Percentiles rank a stretch among this genome's conserved stretches.
Evolutionary conservation across 2,113 vertebrate species (phyloP).

Genomic region (Tamias sibiricus): DNA sequence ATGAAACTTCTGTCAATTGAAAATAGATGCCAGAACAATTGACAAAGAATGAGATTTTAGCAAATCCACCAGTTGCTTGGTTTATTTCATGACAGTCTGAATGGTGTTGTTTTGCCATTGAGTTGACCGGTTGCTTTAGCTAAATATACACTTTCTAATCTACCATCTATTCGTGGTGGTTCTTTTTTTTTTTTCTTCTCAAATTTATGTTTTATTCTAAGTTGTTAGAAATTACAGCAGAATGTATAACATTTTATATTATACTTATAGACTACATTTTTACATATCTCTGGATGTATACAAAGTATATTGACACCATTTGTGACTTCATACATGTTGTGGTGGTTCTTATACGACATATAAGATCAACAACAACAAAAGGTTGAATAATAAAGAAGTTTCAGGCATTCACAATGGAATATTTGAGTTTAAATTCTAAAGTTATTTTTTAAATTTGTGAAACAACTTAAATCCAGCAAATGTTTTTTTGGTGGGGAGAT

Average conservation of each 20-base stretch:
- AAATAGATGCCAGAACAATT: slow-evolving; percentile 2
- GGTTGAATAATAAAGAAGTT: slow-evolving; percentile 25
- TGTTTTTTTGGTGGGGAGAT: neutral
- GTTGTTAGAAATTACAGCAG: no score
- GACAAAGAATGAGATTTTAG: slow-evolving; percentile 48
- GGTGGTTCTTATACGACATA: slow-evolving; percentile 35
- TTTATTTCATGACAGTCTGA: slow-evolving; percentile 44
- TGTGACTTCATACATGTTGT: no score
- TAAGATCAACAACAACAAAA: neutral
- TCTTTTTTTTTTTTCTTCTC: no score
- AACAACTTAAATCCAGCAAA: slow-evolving; percentile 17
- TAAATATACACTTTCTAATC: slow-evolving; percentile 25
- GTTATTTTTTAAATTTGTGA: neutral
- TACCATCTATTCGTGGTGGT: neutral
- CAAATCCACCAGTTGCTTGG: slow-evolving; percentile 24
- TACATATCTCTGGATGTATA: no score
- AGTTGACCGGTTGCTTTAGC: slow-evolving; percentile 33
- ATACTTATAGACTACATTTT: no score
- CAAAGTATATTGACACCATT: no score
- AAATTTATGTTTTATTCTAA: no score
- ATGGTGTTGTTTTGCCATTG: slow-evolving; percentile 16
- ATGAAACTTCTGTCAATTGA: slow-evolving; percentile 27
- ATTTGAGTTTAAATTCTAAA: neutral
- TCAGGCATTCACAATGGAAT: slow-evolving; percentile 10
- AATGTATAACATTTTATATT: no score